Base-by-base conservation (phyloP, 2,113 vertebrate species). In the Isichthys henryi region DNA sequence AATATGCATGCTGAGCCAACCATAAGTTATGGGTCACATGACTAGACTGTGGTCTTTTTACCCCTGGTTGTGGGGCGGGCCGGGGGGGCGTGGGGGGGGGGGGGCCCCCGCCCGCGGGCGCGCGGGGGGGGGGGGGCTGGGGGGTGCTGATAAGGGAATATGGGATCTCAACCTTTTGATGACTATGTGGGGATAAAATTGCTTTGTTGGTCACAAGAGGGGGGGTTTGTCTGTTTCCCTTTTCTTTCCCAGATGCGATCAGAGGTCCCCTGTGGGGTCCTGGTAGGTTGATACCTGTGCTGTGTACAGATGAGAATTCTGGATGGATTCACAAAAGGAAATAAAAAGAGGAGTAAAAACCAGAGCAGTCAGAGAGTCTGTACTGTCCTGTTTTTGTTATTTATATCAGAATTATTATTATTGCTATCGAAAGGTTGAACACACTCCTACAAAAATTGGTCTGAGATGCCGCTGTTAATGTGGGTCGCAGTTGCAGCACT, bases 1-100 rank as follows among this genome's bases (percentile, higher is more conserved):
- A 80, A 43, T 5, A 17, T 43, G 35, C n/a, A 74, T 21, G 80
- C 88, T 19, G 27, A 88, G 31, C 70, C 6, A 88, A 90, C n/a
- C 58, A 88, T 48, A 53, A 90, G 7, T 13, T 80, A 89, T 43
- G 50, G 80, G 62, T 52, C 70, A 56, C 88, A 56, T 89, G 77
- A 89, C 23, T 35, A 50, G 21, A 58, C 52, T 45, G 35, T 43
- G 52, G 88, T 15, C 31, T 45, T 21, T 58, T 7, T 15, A 31
- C 46, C 31, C 4, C 21, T 23, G 56, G n/a, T n/a, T n/a, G n/a
- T n/a, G n/a, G n/a, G n/a, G n/a, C n/a, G n/a, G n/a, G n/a, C n/a
- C n/a, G n/a, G n/a, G n/a, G n/a, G n/a, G n/a, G n/a, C n/a, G n/a
- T n/a, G n/a, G n/a, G n/a, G n/a, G n/a, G n/a, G n/a, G n/a, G n/a